These are phyloP conservation scores for Osmerus mordax DNA, from an alignment of 2,113 vertebrate species.

Conservation along the genomic window DNA sequence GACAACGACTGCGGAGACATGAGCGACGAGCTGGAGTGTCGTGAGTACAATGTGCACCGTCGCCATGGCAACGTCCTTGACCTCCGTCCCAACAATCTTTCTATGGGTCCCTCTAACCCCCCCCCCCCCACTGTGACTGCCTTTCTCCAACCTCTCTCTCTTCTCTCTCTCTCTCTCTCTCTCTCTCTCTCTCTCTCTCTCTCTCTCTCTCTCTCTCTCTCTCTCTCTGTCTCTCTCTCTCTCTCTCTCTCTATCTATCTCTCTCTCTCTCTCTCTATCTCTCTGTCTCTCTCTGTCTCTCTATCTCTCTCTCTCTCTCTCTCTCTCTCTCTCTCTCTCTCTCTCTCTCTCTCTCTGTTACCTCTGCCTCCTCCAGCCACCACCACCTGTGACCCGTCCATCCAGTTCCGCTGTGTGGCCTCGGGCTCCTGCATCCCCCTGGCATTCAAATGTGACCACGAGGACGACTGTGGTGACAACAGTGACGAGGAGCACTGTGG, in stretches of 20 bases:
- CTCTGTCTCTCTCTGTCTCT: neutral
- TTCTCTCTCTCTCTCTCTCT: neutral
- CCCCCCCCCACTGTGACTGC: neutral
- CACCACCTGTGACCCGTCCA: constrained; percentile 81
- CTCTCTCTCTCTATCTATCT: no score
- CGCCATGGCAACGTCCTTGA: neutral
- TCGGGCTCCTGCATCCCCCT: constrained; percentile 92
- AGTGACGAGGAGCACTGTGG: constrained; percentile 93
- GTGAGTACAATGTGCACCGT: constrained; percentile 69
- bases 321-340: neutral
- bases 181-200: neutral
- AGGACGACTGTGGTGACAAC: constrained; percentile 96
- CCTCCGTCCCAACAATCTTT: neutral
- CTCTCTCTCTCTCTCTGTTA: neutral
- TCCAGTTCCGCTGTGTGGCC: constrained; percentile 89
- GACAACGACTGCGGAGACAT: constrained; percentile 98
- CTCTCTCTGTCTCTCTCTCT: neutral
- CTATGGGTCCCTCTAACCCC: neutral
- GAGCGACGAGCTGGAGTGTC: constrained; percentile 94
- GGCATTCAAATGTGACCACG: constrained; percentile 96
- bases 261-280: no score
- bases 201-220: neutral
- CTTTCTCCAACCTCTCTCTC: neutral
- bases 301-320: neutral
- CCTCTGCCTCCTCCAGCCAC: constrained; percentile 72